A percentile compares a stretch with the other conserved stretches of the same genome.
Evolutionary conservation across 64 coral and sea anemone genomes (phyloP).

Genomic region (Stichodactyla mertensii): DNA sequence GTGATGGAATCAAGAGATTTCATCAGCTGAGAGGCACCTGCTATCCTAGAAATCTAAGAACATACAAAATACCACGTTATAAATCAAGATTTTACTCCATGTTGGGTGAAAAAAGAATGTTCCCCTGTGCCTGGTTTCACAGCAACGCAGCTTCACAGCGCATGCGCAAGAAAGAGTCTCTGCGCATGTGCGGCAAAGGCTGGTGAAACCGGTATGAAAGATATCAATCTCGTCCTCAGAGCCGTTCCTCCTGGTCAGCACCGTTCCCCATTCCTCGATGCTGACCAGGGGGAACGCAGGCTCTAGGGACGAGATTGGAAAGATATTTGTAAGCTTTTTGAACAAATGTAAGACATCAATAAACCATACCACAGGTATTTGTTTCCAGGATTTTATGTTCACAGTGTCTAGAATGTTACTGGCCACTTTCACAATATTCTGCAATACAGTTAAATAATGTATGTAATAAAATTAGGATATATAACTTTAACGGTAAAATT

Average conservation of each 20-base stretch:
- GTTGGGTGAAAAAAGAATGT: no score
- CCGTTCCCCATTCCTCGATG: no score
- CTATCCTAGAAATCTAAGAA: not conserved
- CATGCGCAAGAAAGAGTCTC: not conserved
- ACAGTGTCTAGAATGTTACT: constrained; percentile 49
- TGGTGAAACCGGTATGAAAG: not conserved
- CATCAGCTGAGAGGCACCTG: not conserved
- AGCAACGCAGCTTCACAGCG: not conserved
- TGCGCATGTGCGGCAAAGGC: not conserved
- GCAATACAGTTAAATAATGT: not conserved
- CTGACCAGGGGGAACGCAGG: no score
- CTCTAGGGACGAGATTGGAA: no score
- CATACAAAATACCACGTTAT: not conserved
- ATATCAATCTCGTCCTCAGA: no score
- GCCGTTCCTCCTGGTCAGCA: no score
- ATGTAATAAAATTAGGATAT: no score
- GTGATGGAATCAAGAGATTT: not conserved
- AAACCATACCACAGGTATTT: constrained; percentile 54
- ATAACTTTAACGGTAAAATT: not conserved
- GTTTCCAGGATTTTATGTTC: constrained; percentile 50
- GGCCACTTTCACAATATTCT: constrained; percentile 58
- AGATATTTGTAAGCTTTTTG: not conserved
- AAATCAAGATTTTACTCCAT: no score
- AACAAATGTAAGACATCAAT: no score
- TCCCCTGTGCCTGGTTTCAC: no score